A percentile compares a stretch with the other conserved stretches of the same genome.
phyloP scores from a whole-genome alignment of 2,888 invertebrate species.

The Chloroclystis v-ata region DNA sequence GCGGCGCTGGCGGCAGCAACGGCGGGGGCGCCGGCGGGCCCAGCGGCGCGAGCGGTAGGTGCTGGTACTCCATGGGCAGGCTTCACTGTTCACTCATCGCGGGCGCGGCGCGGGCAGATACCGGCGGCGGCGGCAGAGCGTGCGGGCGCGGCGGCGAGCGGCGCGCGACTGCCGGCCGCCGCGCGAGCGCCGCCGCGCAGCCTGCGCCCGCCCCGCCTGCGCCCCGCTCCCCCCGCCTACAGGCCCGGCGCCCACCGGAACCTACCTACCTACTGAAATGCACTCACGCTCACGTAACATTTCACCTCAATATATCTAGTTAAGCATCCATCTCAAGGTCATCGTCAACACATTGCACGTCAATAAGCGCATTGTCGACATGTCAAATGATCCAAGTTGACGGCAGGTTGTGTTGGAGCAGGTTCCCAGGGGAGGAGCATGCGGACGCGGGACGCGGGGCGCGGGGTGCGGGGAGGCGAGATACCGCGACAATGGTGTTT shows the following conservation, averaged over 20 bases:
- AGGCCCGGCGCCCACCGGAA: conserved; percentile 6
- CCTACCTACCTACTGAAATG: conserved; percentile 1
- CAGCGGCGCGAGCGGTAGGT: conserved; percentile 75
- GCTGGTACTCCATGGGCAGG: conserved; percentile 72
- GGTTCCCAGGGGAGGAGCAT: background rate
- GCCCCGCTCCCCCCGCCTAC: conserved; percentile 24
- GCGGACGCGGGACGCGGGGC: background rate
- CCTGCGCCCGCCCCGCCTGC: conserved; percentile 29
- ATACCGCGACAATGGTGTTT: conserved; percentile 39
- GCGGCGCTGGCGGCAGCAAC: conserved; percentile 77
- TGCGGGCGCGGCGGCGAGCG: conserved; percentile 41
- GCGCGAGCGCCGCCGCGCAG: conserved; percentile 31
- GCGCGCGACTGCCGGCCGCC: conserved; percentile 43
- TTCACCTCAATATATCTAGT: background rate
- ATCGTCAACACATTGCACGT: no score
- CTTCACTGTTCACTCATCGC: conserved; percentile 66
- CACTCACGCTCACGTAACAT: conserved; percentile 3
- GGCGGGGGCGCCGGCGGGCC: conserved; percentile 82
- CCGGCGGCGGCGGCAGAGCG: conserved; percentile 38
- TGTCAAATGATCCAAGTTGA: no score
- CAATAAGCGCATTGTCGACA: no score
- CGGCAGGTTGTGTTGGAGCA: no score
- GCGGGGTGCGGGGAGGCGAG: background rate
- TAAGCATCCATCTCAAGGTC: background rate
- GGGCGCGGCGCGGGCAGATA: conserved; percentile 29